These are phyloP conservation scores for Craterocephalus amniculus DNA, from an alignment of 2,797 vertebrate species.

Conservation along the genomic window DNA sequence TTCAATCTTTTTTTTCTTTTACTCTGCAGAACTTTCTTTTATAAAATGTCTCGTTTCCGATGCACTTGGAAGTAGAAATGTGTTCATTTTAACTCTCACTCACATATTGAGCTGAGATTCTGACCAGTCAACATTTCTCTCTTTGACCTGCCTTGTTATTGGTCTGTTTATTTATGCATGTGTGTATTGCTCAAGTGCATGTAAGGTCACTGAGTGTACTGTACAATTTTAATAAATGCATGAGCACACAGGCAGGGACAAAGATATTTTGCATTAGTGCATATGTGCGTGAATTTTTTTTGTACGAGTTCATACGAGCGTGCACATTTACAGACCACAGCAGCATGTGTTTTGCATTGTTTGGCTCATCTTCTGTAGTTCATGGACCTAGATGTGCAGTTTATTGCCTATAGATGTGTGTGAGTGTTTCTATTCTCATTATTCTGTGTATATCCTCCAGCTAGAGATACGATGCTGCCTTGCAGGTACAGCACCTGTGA, in stretches of 20 bases:
- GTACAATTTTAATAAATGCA: neutral
- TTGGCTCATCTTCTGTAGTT: constrained; percentile 15
- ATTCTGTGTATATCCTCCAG: constrained; percentile 23
- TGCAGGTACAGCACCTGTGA: constrained; percentile 47
- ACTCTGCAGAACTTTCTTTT: neutral
- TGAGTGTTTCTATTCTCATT: constrained; percentile 7
- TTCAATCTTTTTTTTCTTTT: neutral
- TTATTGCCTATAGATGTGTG: constrained; percentile 3
- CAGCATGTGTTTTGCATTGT: neutral
- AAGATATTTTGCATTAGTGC: neutral
- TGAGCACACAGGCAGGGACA: neutral
- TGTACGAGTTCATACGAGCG: neutral
- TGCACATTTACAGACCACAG: neutral
- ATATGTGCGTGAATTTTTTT: neutral
- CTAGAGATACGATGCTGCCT: constrained; percentile 28
- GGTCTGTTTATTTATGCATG: neutral
- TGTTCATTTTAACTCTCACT: neutral
- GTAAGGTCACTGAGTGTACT: neutral
- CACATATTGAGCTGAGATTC: neutral
- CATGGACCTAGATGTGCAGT: neutral
- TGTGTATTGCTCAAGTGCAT: neutral
- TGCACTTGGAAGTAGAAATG: neutral
- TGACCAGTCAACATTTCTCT: neutral
- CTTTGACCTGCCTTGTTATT: neutral
- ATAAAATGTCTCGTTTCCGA: neutral